Evolutionary conservation across 1,140 invertebrate species (phyloP), one percentile per base, ranked within the genome.

Genomic region (Calliphora vicina): DNA sequence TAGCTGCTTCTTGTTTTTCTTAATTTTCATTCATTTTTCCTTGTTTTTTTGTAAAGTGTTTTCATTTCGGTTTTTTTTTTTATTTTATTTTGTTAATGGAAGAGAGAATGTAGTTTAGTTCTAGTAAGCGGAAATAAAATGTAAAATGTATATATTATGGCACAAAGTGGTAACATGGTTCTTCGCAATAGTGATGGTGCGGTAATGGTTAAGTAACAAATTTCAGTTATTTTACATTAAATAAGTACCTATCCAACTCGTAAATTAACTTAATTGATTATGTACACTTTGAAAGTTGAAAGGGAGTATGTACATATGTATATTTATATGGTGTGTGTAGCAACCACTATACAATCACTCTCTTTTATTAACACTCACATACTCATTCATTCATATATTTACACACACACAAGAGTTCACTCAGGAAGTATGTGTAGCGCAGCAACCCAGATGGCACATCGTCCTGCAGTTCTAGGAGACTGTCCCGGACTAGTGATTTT

Each of bases 211-310:
- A 67, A 67, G 61, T 67, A 67, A 67, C 61, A 67, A 67, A 67
- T 67, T 67, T 67, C 20, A 67, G 61, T 67, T 67, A 67, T 67
- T 78, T 78, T 78, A 42, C 29, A 20, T 76, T 42, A 76, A 76
- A 42, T 76, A 42, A 76, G 29, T 45, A 26, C 25, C 74, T 23
- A 78, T 45, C n/a, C 35, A 78, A 78, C 74, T 78, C 74, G 35
- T 45, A 25, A 78, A 78, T 78, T 78, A 78, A 78, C 35, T 78
- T 78, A 78, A 78, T 78, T 78, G 74, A 78, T 43, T 45, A 78
- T 23, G 42, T 45, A 45, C 74, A 43, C 74, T 20, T 78, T 78
- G 13, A 35, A 74, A 74, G 26, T 27, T 27, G 72, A 74, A 74
- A 74, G 72, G 17, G 72, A 74, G 27, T 17, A 23, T 15, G n/a